Evolutionary conservation across 2,888 invertebrate genomes (phyloP).

Genomic region (Trissolcus japonicus): DNA sequence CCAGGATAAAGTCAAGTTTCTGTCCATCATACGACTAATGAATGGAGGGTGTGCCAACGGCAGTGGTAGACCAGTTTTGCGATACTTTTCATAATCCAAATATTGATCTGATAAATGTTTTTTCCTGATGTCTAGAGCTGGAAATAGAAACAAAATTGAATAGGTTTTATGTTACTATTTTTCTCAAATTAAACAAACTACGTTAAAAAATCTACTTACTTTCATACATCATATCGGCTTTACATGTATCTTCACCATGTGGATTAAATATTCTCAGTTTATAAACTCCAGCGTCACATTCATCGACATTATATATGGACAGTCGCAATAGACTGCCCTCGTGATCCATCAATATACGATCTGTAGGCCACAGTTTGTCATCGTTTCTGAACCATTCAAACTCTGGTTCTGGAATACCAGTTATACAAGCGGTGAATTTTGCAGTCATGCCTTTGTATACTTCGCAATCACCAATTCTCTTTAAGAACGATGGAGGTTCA

Average conservation of each 20-base stretch:
- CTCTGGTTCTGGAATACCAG: constrained; percentile 91
- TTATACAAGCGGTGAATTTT: constrained; percentile 94
- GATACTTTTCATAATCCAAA: constrained; percentile 88
- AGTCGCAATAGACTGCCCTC: constrained; percentile 90
- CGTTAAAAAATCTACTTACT: constrained; percentile 77
- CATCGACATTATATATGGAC: constrained; percentile 86
- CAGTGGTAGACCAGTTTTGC: constrained; percentile 89
- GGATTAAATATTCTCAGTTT: constrained; percentile 89
- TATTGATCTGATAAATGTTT: constrained; percentile 87
- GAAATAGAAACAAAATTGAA: too few relatives aligned
- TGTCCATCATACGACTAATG: constrained; percentile 94
- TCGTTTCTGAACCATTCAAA: constrained; percentile 92
- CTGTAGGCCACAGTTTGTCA: constrained; percentile 87
- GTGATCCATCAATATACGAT: constrained; percentile 88
- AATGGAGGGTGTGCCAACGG: constrained; percentile 94
- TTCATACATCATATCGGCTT: constrained; percentile 88
- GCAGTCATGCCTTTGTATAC: constrained; percentile 91
- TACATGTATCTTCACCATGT: constrained; percentile 88
- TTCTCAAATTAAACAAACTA: neutral
- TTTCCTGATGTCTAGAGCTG: constrained; percentile 84
- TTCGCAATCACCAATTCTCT: constrained; percentile 92
- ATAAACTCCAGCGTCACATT: constrained; percentile 90
- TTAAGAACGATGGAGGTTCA: constrained; percentile 91
- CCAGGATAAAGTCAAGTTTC: constrained; percentile 93
- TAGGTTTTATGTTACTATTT: neutral